Conservation (phyloP, 2,888 invertebrate genomes). For the Bimastos eiseni region DNA sequence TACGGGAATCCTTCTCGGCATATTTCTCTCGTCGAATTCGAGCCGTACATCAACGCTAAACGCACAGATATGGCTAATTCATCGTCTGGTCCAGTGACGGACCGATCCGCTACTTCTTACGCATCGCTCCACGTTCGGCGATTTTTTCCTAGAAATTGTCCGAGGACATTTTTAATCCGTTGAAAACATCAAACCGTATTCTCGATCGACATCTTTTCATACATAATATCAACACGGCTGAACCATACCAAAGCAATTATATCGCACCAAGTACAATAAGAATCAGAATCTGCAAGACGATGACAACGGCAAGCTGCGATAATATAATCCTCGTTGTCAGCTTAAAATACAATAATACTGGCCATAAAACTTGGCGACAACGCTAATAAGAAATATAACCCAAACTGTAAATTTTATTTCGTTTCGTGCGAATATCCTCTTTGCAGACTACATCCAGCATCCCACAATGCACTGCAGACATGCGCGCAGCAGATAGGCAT, state of each 20-base stretch:
- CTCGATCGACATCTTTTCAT: not conserved
- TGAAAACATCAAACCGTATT: not conserved
- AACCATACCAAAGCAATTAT: not conserved
- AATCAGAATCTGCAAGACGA: not conserved
- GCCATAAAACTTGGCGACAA: not conserved
- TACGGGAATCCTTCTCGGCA: not conserved
- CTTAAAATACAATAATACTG: not conserved
- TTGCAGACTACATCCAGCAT: not conserved
- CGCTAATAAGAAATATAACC: not conserved
- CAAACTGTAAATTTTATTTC: not conserved
- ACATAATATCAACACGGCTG: slow-evolving; percentile 1
- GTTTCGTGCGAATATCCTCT: not conserved
- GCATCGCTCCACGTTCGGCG: not conserved
- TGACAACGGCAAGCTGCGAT: not conserved
- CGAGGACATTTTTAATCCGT: slow-evolving; percentile 5
- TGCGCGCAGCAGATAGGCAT: not conserved
- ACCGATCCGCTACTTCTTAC: not conserved
- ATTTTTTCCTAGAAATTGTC: slow-evolving; percentile 1
- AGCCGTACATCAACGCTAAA: not conserved
- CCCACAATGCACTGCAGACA: slow-evolving; percentile 13
- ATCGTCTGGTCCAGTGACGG: not conserved
- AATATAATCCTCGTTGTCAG: not conserved
- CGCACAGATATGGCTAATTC: not conserved
- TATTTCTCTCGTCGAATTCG: not conserved
- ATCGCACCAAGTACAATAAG: not conserved